Base-by-base conservation (phyloP, 2,113 vertebrate genomes). In the Sylvia atricapilla region DNA sequence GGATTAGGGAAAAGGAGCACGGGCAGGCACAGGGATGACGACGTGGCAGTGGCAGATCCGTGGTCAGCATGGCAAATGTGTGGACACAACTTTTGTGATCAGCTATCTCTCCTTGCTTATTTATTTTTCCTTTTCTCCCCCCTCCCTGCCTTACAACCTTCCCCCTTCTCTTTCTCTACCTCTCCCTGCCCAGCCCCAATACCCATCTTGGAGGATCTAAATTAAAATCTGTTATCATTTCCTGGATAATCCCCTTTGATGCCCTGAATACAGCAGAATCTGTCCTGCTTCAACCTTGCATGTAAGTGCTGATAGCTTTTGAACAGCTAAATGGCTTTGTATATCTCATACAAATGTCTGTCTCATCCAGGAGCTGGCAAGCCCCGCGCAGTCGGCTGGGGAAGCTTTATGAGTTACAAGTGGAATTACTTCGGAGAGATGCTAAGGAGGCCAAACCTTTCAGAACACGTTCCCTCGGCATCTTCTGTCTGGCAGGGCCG, bases 191-290 rank as follows among this genome's bases (percentile, higher is more conserved):
- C 87, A 89, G 70, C 68, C 88, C 41, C 33, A 37, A 44, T 63
- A 94, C 94, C 94, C 96, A 93, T 97, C 95, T 87, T 23, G 90
- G 83, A 89, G 23, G 70, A 98, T 98, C 98, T 98, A 98, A 98
- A 98, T 98, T 98, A 98, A 98, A 98, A 98, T 98, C 97, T 98
- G 96, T 96, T 98, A 97, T 97, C 94, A 12, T 93, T 97, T 96
- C 90, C 94, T 24, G 89, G 95, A 97, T 98, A 98, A 98, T 98
- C 97, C 97, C 95, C 95, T 98, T 95, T 98, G 98, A 98, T 97
- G 96, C 93, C 95, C 96, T 66, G 85, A 97, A 94, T 96, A n/a
- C 81, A 31, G 83, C 96, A 89, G 94, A 93, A 96, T 97, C 97
- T 90, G 94, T 97, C 95, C 95, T 91, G 90, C 96, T 96, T 95